Evolutionary conservation across 2,888 invertebrate species (phyloP).

Genomic region (Homarus gammarus): DNA sequence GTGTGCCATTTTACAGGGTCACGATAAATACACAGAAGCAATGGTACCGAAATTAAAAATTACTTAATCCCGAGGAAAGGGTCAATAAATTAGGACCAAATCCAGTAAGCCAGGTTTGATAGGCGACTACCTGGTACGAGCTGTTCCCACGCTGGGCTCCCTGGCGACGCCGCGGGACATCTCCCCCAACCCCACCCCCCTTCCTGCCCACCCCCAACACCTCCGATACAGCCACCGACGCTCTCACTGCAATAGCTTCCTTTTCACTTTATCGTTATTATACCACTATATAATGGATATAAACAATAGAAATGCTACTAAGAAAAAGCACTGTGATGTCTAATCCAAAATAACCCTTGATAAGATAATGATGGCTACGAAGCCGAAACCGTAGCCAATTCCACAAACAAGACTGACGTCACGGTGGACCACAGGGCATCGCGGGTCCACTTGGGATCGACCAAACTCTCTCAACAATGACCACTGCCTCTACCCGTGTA

Average conservation of each 20-base stretch:
- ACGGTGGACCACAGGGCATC: conserved; percentile 51
- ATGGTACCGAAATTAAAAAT: not conserved
- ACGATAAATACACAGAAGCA: not conserved
- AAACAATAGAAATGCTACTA: not conserved
- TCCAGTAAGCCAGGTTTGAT: conserved; percentile 34
- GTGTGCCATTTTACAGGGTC: not conserved
- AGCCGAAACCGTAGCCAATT: conserved; percentile 37
- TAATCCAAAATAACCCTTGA: not conserved
- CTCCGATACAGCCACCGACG: conserved; percentile 13
- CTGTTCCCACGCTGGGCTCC: conserved; percentile 65
- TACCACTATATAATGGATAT: not conserved
- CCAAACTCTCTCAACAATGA: conserved; percentile 45
- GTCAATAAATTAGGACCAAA: conserved; percentile 21
- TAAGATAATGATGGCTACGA: not conserved
- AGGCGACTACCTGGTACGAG: conserved; percentile 56
- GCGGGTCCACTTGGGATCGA: conserved; percentile 15
- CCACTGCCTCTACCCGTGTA: conserved; percentile 44
- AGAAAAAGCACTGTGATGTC: not conserved
- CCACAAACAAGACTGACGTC: conserved; percentile 55
- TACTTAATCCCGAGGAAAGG: not conserved
- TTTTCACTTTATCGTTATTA: not conserved
- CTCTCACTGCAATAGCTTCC: not conserved
- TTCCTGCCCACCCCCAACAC: conserved; percentile 17
- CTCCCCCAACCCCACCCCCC: conserved; percentile 21
- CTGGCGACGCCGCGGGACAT: conserved; percentile 59